Conservation (phyloP, 2,113 vertebrate species). For the Bolborhynchus lineola region DNA sequence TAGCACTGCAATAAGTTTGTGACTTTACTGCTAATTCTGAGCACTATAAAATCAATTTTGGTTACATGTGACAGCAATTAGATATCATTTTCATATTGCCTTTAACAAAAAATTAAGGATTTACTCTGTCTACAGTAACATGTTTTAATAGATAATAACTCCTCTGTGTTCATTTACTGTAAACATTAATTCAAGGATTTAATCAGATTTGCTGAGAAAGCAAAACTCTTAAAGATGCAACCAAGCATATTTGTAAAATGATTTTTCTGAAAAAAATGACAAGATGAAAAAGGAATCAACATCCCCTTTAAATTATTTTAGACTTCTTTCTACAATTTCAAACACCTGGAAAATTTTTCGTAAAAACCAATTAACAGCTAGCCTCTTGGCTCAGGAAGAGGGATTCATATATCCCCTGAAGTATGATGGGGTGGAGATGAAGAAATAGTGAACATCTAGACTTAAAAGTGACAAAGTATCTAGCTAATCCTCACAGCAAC, state of each 20-base stretch:
- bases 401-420: not conserved
- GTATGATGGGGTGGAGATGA: conserved; percentile 19
- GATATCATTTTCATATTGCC: not conserved
- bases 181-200: not conserved
- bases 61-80: not conserved
- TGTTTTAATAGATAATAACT: not conserved
- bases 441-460: conserved; percentile 26
- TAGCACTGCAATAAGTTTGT: not conserved
- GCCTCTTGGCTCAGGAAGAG: conserved; percentile 32
- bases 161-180: not conserved
- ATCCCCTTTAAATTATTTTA: not conserved
- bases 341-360: conserved; percentile 32
- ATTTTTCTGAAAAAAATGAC: not conserved
- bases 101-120: not conserved
- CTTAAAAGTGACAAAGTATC: conserved; percentile 49
- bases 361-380: conserved; percentile 71
- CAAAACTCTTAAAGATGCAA: not conserved
- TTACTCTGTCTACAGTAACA: not conserved
- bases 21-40: not conserved
- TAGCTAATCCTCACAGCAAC: not conserved
- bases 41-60: not conserved
- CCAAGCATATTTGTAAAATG: not conserved
- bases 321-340: not conserved
- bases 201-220: not conserved
- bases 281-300: not conserved